Conservation (phyloP, 2,888 invertebrate species). For the Catocala sponsa region DNA sequence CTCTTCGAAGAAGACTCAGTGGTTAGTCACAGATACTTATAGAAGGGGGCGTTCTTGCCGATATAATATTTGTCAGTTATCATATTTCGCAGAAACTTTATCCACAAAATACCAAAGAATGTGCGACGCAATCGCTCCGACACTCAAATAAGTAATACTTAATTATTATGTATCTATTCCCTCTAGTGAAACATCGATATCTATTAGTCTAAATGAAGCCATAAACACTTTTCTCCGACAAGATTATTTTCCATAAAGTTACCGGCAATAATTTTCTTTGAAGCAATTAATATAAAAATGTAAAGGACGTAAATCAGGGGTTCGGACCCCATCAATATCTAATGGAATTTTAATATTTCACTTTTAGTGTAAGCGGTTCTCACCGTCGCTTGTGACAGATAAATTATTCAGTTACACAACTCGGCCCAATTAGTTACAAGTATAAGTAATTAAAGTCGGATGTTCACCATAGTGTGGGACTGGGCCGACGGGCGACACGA, state of each 20-base stretch:
- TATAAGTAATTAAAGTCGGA: slow-evolving; percentile 23
- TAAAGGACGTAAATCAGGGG: slow-evolving; percentile 19
- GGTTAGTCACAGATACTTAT: no score
- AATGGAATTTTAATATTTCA: slow-evolving; percentile 48
- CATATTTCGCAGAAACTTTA: no score
- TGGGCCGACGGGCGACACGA: background rate
- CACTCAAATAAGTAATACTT: no score
- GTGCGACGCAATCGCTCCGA: no score
- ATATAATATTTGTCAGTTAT: no score
- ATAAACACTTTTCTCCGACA: slow-evolving; percentile 6
- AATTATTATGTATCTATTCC: background rate
- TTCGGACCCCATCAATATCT: slow-evolving; percentile 31
- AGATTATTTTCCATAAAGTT: slow-evolving; percentile 15
- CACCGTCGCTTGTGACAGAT: slow-evolving; percentile 32
- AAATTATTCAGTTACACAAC: slow-evolving; percentile 38
- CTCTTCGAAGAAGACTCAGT: no score
- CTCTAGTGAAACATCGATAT: background rate
- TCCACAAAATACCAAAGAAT: no score
- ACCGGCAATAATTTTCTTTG: slow-evolving; percentile 18
- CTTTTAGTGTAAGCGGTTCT: slow-evolving; percentile 24
- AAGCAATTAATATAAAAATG: slow-evolving; percentile 26
- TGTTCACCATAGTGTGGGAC: slow-evolving; percentile 38
- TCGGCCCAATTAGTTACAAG: slow-evolving; percentile 20
- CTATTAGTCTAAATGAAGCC: slow-evolving; percentile 15
- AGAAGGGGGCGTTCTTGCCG: no score